phyloP scores from a whole-genome alignment of 2,797 vertebrate species.

The Esox masquinongy region DNA sequence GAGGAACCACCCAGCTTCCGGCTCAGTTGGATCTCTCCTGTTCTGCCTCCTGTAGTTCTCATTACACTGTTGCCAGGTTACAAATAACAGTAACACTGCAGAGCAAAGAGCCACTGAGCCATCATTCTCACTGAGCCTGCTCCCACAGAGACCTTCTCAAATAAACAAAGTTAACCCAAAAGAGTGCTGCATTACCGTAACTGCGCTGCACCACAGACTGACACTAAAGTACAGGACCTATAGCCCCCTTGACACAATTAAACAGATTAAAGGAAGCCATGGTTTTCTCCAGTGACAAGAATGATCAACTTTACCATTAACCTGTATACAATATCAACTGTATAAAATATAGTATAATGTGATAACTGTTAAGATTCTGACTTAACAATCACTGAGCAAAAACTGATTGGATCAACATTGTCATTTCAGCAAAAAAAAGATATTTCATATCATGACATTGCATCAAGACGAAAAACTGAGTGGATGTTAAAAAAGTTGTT shows the following conservation, averaged over 20 bases:
- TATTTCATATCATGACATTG: too few relatives aligned
- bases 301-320: background rate
- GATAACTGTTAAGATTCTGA: background rate
- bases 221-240: constrained; percentile 20
- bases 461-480: too few relatives aligned
- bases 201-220: constrained; percentile 32
- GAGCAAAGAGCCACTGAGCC: constrained; percentile 36
- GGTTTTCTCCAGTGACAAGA: background rate
- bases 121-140: background rate
- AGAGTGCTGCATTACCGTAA: constrained; percentile 40
- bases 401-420: too few relatives aligned
- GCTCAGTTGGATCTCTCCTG: constrained; percentile 31
- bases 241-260: background rate
- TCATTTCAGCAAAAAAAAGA: too few relatives aligned
- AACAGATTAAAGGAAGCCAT: background rate
- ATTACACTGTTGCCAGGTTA: constrained; percentile 51
- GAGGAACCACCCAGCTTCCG: constrained; percentile 23
- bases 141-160: constrained; percentile 44
- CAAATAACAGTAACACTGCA: constrained; percentile 29
- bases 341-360: background rate
- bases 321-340: background rate
- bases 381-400: background rate
- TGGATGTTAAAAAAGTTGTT: too few relatives aligned
- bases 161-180: constrained; percentile 54
- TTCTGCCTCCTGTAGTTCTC: constrained; percentile 44